These are phyloP conservation scores for Tachina fera DNA, from an alignment of 2,888 invertebrate species.

Conservation along the genomic window DNA sequence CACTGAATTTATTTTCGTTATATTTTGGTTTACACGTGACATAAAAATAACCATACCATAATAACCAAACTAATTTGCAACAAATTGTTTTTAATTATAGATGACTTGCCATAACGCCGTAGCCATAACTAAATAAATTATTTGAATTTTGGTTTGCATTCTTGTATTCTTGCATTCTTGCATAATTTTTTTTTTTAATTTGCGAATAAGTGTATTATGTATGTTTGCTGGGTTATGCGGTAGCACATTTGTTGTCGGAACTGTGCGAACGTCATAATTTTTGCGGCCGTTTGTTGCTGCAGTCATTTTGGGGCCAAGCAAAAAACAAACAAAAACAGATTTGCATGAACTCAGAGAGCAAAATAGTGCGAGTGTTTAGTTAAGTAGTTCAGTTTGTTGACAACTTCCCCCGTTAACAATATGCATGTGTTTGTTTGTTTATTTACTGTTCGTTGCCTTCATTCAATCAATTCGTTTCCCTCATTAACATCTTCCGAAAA, in stretches of 20 bases:
- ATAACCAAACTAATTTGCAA: too few species aligned
- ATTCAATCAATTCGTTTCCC: conserved; percentile 41
- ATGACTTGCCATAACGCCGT: too few species aligned
- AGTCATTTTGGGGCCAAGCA: background rate
- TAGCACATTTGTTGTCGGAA: background rate
- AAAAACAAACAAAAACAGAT: background rate
- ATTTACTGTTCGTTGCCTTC: conserved; percentile 19
- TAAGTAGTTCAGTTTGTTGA: conserved; percentile 12
- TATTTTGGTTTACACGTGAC: too few species aligned
- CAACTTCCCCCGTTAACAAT: conserved; percentile 36
- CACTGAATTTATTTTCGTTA: too few species aligned
- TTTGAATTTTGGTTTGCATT: too few species aligned
- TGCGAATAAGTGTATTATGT: background rate
- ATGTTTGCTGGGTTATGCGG: background rate
- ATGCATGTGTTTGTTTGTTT: background rate
- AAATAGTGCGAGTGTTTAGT: background rate
- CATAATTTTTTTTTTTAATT: too few species aligned
- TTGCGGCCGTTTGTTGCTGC: background rate
- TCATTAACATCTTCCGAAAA: conserved; percentile 8
- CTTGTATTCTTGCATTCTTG: too few species aligned
- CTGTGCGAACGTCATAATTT: conserved; percentile 6
- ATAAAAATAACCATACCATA: too few species aligned
- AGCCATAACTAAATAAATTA: too few species aligned
- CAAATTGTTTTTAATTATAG: too few species aligned
- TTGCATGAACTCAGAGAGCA: conserved; percentile 17